Evolutionary conservation across 2,797 vertebrate species (phyloP).

Genomic region (Amblyopsis hoosieri): DNA sequence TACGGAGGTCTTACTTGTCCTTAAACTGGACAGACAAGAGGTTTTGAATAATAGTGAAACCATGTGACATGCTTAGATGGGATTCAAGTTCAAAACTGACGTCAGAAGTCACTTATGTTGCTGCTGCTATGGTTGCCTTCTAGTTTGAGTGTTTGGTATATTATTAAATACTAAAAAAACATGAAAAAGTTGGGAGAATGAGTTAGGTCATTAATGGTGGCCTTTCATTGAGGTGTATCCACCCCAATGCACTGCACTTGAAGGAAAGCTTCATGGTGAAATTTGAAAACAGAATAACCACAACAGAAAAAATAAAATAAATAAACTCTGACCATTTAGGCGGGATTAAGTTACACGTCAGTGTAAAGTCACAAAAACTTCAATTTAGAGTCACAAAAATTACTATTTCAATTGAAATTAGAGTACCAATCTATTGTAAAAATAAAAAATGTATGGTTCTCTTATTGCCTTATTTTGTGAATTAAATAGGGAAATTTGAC

Average conservation of each 20-base stretch:
- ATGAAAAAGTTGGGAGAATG: slow-evolving; percentile 4
- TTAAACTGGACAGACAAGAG: slow-evolving; percentile 2
- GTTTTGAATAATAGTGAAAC: slow-evolving; percentile 24
- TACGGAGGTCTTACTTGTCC: slow-evolving; percentile 32
- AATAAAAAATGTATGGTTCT: slow-evolving; percentile 22
- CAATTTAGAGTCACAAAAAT: slow-evolving; percentile 50
- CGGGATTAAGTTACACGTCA: slow-evolving; percentile 45
- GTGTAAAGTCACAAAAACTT: slow-evolving; percentile 49
- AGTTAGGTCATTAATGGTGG: not conserved
- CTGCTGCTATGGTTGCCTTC: not conserved
- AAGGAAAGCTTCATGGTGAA: slow-evolving; percentile 11
- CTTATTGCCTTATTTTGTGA: slow-evolving; percentile 31
- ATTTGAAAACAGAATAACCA: slow-evolving; percentile 21
- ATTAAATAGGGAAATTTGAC: not conserved
- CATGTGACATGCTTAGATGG: slow-evolving; percentile 1
- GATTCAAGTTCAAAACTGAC: too few relatives aligned
- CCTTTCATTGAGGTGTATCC: not conserved
- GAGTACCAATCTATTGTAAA: slow-evolving; percentile 41
- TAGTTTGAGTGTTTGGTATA: not conserved
- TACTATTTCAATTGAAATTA: slow-evolving; percentile 34
- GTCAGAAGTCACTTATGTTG: not conserved
- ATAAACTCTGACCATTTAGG: slow-evolving; percentile 28
- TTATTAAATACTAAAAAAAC: slow-evolving; percentile 2
- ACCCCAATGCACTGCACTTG: not conserved
- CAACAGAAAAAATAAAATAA: slow-evolving; percentile 2